These are phyloP conservation scores for Mesochorus sp. DNA, from an alignment of 2,888 invertebrate genomes.

Conservation along the genomic window DNA sequence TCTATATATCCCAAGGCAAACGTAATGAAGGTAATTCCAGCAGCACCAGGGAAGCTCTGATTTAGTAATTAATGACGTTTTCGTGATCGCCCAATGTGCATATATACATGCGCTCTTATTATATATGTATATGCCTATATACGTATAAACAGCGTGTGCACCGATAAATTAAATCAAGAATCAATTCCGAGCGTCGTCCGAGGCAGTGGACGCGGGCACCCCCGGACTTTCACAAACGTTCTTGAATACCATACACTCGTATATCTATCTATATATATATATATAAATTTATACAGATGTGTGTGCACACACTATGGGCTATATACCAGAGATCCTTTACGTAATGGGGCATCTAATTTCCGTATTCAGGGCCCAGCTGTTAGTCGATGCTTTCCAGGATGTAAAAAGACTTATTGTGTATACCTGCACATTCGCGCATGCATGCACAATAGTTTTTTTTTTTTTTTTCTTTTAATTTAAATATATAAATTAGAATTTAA, in stretches of 20 bases:
- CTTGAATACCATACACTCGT: conserved; percentile 24
- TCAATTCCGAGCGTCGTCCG: conserved; percentile 57
- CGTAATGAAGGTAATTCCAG: background rate
- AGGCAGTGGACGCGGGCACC: conserved; percentile 35
- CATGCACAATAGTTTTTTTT: background rate
- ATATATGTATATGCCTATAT: background rate
- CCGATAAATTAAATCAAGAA: conserved; percentile 60
- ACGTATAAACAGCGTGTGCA: conserved; percentile 16
- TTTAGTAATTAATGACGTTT: conserved; percentile 39
- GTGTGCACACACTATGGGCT: conserved; percentile 5
- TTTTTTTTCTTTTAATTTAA: background rate
- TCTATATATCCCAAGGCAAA: background rate
- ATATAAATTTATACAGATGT: no score
- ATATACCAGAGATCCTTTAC: conserved; percentile 50
- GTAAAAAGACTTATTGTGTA: conserved; percentile 33
- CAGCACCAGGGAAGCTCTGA: conserved; percentile 23
- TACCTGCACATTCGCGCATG: background rate
- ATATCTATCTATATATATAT: background rate
- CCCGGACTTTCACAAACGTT: conserved; percentile 59
- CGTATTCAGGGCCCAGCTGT: conserved; percentile 58
- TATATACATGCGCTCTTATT: no score
- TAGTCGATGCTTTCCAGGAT: conserved; percentile 35
- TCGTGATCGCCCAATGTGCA: conserved; percentile 5
- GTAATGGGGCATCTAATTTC: conserved; percentile 61
- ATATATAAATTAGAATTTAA: background rate